Base-by-base conservation (phyloP, 1,140 invertebrate species). In the Galendromus occidentalis region DNA sequence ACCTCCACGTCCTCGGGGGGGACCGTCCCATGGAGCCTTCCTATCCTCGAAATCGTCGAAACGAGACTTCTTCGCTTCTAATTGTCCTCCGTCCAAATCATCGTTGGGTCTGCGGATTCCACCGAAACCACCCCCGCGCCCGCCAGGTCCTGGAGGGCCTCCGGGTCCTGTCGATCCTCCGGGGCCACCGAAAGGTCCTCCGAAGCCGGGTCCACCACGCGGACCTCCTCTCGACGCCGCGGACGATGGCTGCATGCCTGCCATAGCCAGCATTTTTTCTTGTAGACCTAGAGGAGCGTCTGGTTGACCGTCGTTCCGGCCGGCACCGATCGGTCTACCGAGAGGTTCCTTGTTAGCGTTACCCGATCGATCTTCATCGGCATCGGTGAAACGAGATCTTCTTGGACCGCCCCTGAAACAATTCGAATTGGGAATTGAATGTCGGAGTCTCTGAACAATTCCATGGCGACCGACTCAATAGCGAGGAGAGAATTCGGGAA, bases 191-290 rank as follows among this genome's bases (percentile, higher is more conserved):
- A 59, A 14, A 29, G 51, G 51, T 29, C 25, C 51, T 14, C 51
- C 20, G 22, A 59, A 25, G 2, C 51, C n/a, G n/a, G n/a, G n/a
- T n/a, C n/a, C 25, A 4, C 51, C 51, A 4, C 33, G 25, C 14
- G 51, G 51, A 17, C 51, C 51, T 20, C 51, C 51, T 39, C 33
- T 4, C 33, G 33, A 39, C 9, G 33, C 4, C 33, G 9, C 9
- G 4, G 33, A 39, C 33, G 33, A 39, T 39, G 33, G 33, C 20
- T 17, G 51, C 51, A 59, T 59, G 2, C 51, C 51, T 5, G 51
- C 51, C 51, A 59, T 59, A 22, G 51, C 51, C 2, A 59, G 51
- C 51, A 59, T 59, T 22, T 59, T 59, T 9, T 59, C 51, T 25
- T 59, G 51, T 9, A 59, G 25, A 2, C 14, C 51, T 6, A 25